Evolutionary conservation across 1,140 invertebrate species (phyloP).

Genomic region (Potamilus streckersoni): DNA sequence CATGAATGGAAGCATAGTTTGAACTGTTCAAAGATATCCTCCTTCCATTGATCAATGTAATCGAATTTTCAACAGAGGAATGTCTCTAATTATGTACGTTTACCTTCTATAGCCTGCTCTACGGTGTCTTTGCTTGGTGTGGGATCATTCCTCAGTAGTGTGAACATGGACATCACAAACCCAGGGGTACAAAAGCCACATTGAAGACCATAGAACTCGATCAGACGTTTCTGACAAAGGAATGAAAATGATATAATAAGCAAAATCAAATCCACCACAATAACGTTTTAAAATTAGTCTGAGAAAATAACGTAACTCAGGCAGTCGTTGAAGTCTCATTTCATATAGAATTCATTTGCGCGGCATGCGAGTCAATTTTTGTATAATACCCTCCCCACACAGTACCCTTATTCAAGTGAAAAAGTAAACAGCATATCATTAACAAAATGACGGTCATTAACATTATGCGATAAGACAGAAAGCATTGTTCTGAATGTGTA

Average conservation of each 20-base stretch:
- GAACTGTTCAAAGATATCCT: too few relatives aligned
- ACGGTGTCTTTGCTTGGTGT: constrained; percentile 44
- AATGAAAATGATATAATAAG: too few relatives aligned
- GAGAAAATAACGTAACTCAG: too few relatives aligned
- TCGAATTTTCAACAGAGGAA: neutral
- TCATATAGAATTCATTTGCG: too few relatives aligned
- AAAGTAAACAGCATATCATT: neutral
- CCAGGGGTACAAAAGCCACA: constrained; percentile 61
- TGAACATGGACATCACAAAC: constrained; percentile 59
- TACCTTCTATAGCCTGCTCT: constrained; percentile 53
- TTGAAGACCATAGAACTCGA: constrained; percentile 47
- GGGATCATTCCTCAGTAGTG: neutral
- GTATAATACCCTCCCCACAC: too few relatives aligned
- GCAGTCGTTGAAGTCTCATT: too few relatives aligned
- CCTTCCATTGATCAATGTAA: neutral
- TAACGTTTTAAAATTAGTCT: too few relatives aligned
- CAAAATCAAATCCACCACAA: too few relatives aligned
- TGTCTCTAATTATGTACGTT: neutral
- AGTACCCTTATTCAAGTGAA: too few relatives aligned
- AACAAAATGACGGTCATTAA: neutral
- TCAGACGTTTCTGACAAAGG: constrained; percentile 35
- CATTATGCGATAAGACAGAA: neutral
- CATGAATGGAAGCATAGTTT: too few relatives aligned
- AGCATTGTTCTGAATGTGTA: neutral
- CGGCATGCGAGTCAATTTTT: too few relatives aligned